Evolutionary conservation across 2,888 invertebrate species (phyloP).

Genomic region (Cephalotes varians): DNA sequence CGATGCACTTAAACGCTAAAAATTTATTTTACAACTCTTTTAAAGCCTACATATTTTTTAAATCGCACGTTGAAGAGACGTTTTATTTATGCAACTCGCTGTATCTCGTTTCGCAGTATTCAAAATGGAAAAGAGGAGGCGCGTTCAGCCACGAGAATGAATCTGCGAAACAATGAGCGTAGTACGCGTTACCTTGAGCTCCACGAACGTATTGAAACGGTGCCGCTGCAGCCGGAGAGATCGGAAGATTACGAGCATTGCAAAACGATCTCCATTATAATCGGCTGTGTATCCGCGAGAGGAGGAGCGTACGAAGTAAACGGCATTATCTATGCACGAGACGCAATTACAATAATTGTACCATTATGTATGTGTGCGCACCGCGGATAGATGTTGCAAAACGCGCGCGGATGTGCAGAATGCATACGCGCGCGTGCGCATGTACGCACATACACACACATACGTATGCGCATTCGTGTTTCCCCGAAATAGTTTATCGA

Average conservation of each 20-base stretch:
- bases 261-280: slow-evolving; percentile 64
- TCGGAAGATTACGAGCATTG: slow-evolving; percentile 57
- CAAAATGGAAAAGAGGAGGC: not conserved
- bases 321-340: slow-evolving; percentile 59
- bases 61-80: not conserved
- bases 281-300: slow-evolving; percentile 53
- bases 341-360: slow-evolving; percentile 61
- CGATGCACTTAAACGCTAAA: not conserved
- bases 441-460: not conserved
- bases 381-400: slow-evolving; percentile 33
- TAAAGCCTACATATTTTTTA: not conserved
- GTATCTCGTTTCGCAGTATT: not conserved
- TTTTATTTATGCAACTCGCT: not conserved
- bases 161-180: slow-evolving; percentile 33
- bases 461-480: not conserved
- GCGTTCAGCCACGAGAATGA: slow-evolving; percentile 37
- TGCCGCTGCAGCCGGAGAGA: slow-evolving; percentile 39
- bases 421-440: not conserved
- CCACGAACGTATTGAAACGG: slow-evolving; percentile 41
- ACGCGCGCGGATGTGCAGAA: slow-evolving; percentile 16
- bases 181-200: slow-evolving; percentile 58
- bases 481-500: slow-evolving; percentile 48
- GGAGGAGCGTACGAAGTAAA: slow-evolving; percentile 46
- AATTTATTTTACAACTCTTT: not conserved
- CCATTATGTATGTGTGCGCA: slow-evolving; percentile 23